Conservation (phyloP, 1,140 invertebrate species). For the Drosophila bocki region DNA sequence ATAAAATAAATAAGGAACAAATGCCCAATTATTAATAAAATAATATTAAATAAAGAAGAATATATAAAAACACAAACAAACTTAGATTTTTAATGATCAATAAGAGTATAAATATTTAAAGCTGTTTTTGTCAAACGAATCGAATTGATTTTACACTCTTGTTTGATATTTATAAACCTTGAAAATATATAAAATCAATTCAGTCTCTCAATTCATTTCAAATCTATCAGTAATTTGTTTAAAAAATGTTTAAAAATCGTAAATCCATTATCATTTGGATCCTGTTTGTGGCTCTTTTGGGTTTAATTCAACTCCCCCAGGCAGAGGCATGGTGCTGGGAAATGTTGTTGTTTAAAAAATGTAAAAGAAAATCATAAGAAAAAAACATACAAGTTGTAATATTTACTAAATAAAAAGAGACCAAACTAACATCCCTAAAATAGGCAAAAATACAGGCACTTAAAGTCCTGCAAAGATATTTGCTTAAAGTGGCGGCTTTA, state of each 20-base stretch:
- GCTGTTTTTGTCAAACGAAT: neutral
- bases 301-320: neutral
- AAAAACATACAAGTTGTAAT: too few species aligned
- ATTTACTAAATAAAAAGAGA: too few species aligned
- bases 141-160: neutral
- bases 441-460: neutral
- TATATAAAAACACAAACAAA: neutral
- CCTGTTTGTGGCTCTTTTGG: neutral
- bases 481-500: conserved; percentile 17
- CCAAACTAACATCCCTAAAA: neutral
- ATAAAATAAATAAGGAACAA: too few species aligned
- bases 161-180: neutral
- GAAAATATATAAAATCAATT: neutral
- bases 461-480: conserved; percentile 7
- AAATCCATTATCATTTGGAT: neutral
- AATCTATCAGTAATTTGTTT: too few species aligned
- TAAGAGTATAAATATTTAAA: neutral
- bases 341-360: too few species aligned
- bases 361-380: too few species aligned
- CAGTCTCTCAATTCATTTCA: neutral
- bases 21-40: neutral
- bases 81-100: neutral
- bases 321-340: neutral
- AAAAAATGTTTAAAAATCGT: neutral
- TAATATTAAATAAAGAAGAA: neutral